Evolutionary conservation across 2,888 invertebrate genomes (phyloP).

Genomic region (Lithophane ornitopus): DNA sequence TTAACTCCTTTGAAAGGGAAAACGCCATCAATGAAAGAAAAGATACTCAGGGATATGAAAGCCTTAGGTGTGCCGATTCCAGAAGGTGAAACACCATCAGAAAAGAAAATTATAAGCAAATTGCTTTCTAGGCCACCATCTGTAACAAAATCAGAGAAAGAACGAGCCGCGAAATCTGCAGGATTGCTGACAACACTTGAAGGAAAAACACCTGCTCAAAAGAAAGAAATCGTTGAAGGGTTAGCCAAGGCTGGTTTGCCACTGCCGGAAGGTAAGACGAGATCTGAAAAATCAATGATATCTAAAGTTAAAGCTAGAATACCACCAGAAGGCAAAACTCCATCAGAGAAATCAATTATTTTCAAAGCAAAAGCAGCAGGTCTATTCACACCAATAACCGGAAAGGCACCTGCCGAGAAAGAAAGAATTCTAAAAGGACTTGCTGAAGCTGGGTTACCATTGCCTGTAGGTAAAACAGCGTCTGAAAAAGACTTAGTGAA

Average conservation of each 20-base stretch:
- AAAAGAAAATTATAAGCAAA: conserved; percentile 39
- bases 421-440: conserved; percentile 75
- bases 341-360: conserved; percentile 71
- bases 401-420: conserved; percentile 72
- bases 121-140: conserved; percentile 15
- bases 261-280: conserved; percentile 45
- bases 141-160: conserved; percentile 22
- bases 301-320: conserved; percentile 31
- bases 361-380: conserved; percentile 74
- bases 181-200: conserved; percentile 39
- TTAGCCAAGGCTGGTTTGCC: conserved; percentile 28
- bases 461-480: conserved; percentile 74
- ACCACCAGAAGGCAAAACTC: conserved; percentile 28
- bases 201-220: conserved; percentile 38
- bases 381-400: conserved; percentile 73
- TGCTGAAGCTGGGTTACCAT: conserved; percentile 73
- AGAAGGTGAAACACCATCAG: conserved; percentile 40
- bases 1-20: conserved; percentile 41
- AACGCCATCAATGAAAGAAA: conserved; percentile 58
- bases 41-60: conserved; percentile 64
- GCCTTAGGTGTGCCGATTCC: conserved; percentile 57
- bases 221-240: conserved; percentile 35
- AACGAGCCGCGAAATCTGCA: conserved; percentile 21
- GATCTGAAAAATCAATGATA: conserved; percentile 63
- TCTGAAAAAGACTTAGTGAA: conserved; percentile 75